Conservation (phyloP, 2,888 invertebrate species). For the Cerastoderma edule region DNA sequence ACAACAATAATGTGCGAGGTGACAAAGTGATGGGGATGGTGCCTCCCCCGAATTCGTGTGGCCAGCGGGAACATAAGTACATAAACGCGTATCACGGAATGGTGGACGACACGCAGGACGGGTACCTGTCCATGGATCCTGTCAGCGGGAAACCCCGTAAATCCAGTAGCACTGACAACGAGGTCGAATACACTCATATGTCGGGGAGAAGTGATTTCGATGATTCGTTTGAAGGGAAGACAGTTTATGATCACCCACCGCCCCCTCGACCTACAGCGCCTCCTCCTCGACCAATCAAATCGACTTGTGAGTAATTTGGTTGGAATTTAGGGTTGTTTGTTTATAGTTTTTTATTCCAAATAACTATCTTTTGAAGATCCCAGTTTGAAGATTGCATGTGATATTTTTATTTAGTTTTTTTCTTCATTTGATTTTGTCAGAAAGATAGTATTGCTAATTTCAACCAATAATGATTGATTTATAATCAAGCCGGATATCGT, state of each 20-base stretch:
- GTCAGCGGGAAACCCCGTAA: slow-evolving; percentile 32
- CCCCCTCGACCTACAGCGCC: slow-evolving; percentile 56
- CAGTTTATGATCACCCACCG: slow-evolving; percentile 64
- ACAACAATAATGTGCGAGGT: slow-evolving; percentile 40
- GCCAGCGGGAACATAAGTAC: slow-evolving; percentile 62
- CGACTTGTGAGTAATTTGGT: slow-evolving; percentile 42
- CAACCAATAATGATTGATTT: no score
- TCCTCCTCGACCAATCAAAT: slow-evolving; percentile 53
- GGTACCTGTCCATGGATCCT: slow-evolving; percentile 65
- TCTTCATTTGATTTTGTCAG: no score
- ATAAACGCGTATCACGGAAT: slow-evolving; percentile 67
- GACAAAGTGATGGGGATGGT: slow-evolving; percentile 52
- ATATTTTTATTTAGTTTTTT: no score
- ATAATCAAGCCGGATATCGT: no score
- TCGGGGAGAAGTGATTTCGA: slow-evolving; percentile 54
- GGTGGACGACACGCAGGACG: slow-evolving; percentile 48
- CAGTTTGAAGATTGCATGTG: no score
- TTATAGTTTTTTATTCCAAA: no score
- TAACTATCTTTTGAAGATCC: no score
- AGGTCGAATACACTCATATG: slow-evolving; percentile 67
- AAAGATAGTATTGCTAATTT: no score
- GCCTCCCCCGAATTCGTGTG: slow-evolving; percentile 63
- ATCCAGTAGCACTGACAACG: slow-evolving; percentile 58
- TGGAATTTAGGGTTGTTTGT: no score
- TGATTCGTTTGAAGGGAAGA: slow-evolving; percentile 47